Evolutionary conservation across 2,797 vertebrate genomes (phyloP), one percentile per base, ranked within the genome.

Genomic region (Clarias laeviceps): DNA sequence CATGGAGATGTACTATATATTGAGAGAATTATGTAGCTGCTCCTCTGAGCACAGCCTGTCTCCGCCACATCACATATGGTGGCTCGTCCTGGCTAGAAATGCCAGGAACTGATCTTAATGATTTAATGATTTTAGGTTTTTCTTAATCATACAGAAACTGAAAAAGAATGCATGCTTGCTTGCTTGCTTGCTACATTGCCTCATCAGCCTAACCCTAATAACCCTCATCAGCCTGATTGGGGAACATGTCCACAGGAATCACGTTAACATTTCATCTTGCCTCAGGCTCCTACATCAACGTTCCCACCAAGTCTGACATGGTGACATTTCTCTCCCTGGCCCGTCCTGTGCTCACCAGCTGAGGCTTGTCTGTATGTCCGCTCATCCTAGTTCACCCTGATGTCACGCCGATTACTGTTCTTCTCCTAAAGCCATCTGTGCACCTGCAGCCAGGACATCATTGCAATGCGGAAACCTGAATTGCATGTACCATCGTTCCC

Each of bases 261-360:
- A 54, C 59, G 27, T 69, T 86, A 69, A 79, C 76, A 9, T 81
- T 61, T 34, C 70, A 34, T 29, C 14, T 69, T 11, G 57, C 84
- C 82, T 32, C 32, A 32, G 73, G 68, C 82, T 77, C 56, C 61
- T 82, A 3, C 79, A 61, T 27, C 37, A 34, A 74, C 90, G 91
- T 92, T 91, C 88, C 90, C 87, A 92, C 87, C 86, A 85, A 90
- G 92, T 92, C 86, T 89, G 91, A 94, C 93, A 91, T 90, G 84
- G 84, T 91, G 89, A 91, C 93, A 91, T 93, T 92, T 93, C 82
- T 90, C 37, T 72, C 32, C 54, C 27, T 9, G 74, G 24, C 61
- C 17, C 4, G 56, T 57, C 34, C 24, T 27, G 62, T 18, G 37
- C n/a, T 40, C 40, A 8, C 29, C 34, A 77, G 17, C 77, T 81